phyloP scores from a whole-genome alignment of 2,113 vertebrate genomes.

The Chaetodon auriga region DNA sequence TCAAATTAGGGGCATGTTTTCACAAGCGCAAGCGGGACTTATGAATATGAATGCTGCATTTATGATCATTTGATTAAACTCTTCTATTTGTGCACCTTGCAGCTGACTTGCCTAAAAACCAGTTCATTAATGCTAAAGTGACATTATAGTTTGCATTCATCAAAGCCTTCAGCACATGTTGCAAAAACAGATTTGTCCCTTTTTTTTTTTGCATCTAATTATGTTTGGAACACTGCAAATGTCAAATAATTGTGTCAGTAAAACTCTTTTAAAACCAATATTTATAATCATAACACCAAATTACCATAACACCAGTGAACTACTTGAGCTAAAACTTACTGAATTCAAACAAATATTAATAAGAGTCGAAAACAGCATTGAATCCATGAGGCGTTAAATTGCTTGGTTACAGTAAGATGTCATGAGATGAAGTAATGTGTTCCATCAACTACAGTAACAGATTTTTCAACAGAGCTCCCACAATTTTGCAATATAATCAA shows the following conservation, averaged over 20 bases:
- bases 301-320: neutral
- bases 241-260: neutral
- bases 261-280: neutral
- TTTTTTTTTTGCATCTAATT: neutral
- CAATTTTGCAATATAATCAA: neutral
- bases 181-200: neutral
- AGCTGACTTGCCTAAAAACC: constrained; percentile 10
- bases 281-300: neutral
- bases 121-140: constrained; percentile 10
- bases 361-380: neutral
- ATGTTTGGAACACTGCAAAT: neutral
- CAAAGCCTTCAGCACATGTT: neutral
- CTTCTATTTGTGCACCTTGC: constrained; percentile 21
- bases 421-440: neutral
- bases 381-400: neutral
- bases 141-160: constrained; percentile 1
- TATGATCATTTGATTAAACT: constrained; percentile 43
- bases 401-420: constrained; percentile 13
- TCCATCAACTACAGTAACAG: neutral
- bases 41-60: constrained; percentile 19
- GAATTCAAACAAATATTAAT: neutral
- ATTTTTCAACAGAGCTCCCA: neutral
- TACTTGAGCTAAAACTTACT: neutral
- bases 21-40: neutral
- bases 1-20: constrained; percentile 15